These are phyloP conservation scores for Yponomeuta sedellus DNA, from an alignment of 2,888 invertebrate genomes.

Conservation along the genomic window DNA sequence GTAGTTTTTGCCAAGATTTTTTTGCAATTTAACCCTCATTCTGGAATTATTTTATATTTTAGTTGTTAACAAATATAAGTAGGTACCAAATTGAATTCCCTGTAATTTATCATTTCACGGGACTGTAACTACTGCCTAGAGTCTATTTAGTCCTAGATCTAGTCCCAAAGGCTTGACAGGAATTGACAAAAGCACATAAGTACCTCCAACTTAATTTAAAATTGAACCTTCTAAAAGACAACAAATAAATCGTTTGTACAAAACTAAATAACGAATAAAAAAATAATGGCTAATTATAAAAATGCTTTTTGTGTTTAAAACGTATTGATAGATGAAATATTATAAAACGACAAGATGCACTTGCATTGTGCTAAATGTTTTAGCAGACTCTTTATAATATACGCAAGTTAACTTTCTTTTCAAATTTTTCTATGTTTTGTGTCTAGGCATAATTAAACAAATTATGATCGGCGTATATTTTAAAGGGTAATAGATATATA, in stretches of 20 bases:
- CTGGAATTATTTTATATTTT: too few species aligned
- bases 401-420: not conserved
- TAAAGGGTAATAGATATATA: not conserved
- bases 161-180: constrained; percentile 1
- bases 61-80: too few species aligned
- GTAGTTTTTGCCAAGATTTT: not conserved
- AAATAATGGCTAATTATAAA: constrained; percentile 18
- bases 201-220: constrained; percentile 22
- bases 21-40: not conserved
- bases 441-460: not conserved
- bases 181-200: not conserved
- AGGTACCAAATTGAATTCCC: not conserved
- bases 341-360: constrained; percentile 11
- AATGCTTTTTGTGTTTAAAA: constrained; percentile 31
- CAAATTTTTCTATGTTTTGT: not conserved
- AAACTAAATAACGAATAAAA: constrained; percentile 39
- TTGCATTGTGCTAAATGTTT: constrained; percentile 7
- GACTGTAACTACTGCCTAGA: not conserved
- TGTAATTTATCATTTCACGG: not conserved
- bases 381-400: not conserved
- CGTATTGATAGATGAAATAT: constrained; percentile 9
- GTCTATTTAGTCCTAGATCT: not conserved
- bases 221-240: constrained; percentile 31
- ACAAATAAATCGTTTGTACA: constrained; percentile 38
- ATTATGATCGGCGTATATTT: not conserved